A percentile compares a stretch with the other conserved stretches of the same genome.
phyloP scores from a whole-genome alignment of 64 coral and sea anemone species.

The Pocillopora damicornis region DNA sequence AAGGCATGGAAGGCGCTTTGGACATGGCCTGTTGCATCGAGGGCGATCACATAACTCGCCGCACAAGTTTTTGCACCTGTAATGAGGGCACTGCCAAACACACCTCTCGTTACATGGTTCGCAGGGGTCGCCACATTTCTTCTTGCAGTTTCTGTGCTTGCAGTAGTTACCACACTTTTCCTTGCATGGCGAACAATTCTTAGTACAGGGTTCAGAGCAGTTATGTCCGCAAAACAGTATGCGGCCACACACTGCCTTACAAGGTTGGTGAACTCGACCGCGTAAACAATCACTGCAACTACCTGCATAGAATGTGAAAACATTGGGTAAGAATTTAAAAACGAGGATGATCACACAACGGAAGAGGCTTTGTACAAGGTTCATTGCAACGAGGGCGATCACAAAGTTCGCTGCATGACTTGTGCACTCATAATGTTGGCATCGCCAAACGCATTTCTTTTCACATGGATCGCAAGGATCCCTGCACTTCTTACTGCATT shows the following conservation, averaged over 20 bases:
- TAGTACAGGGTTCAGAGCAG: conserved; percentile 6
- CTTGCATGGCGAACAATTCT: conserved; percentile 42
- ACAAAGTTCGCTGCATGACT: conserved; percentile 40
- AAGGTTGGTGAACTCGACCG: conserved; percentile 54
- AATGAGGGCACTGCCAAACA: conserved; percentile 46
- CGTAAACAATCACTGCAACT: conserved; percentile 29
- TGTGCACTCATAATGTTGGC: conserved; percentile 37
- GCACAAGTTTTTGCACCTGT: conserved; percentile 44
- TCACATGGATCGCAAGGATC: conserved; percentile 48
- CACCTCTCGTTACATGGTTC: not conserved
- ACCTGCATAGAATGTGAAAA: not conserved
- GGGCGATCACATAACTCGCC: conserved; percentile 37
- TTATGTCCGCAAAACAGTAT: conserved; percentile 43
- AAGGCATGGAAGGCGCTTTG: not conserved
- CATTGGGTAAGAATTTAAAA: too few relatives aligned
- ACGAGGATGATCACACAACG: too few relatives aligned
- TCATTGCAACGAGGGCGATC: conserved; percentile 39
- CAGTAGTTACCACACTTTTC: conserved; percentile 30
- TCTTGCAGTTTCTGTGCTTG: conserved; percentile 39
- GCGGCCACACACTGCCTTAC: conserved; percentile 27
- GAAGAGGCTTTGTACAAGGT: conserved; percentile 24
- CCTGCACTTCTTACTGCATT: conserved; percentile 51
- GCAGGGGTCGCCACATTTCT: conserved; percentile 55
- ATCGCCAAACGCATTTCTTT: conserved; percentile 24
- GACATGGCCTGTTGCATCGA: conserved; percentile 43